phyloP scores from a whole-genome alignment of 2,888 invertebrate genomes.

The Ischnura elegans region DNA sequence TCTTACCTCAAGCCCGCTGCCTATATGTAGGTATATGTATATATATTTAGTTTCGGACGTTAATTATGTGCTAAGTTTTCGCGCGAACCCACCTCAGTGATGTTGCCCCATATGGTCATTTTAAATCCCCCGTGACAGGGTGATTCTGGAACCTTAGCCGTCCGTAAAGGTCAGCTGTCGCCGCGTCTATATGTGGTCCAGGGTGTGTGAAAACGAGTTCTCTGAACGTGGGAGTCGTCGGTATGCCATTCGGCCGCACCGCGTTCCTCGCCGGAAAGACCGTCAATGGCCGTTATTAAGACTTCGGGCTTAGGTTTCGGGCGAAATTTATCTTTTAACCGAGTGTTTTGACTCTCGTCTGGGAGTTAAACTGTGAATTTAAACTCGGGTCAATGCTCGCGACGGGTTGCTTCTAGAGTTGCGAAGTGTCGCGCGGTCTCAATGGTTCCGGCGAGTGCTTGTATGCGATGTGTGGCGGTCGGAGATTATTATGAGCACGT shows the following conservation, averaged over 20 bases:
- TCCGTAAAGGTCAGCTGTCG: background rate
- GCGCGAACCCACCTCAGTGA: background rate
- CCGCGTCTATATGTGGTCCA: background rate
- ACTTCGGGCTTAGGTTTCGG: background rate
- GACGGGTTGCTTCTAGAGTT: background rate
- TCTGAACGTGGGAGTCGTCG: background rate
- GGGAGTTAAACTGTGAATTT: background rate
- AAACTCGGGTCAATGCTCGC: background rate
- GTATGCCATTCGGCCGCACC: background rate
- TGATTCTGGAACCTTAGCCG: constrained; percentile 13
- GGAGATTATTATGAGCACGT: background rate
- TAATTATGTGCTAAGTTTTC: constrained; percentile 20
- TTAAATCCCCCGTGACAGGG: background rate
- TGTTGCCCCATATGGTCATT: constrained; percentile 5
- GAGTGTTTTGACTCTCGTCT: background rate
- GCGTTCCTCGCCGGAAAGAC: background rate
- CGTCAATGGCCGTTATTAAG: background rate
- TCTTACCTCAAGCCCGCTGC: background rate
- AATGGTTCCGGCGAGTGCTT: background rate
- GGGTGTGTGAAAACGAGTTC: background rate
- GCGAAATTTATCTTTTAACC: background rate
- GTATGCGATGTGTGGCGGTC: background rate
- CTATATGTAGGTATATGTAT: too few relatives aligned
- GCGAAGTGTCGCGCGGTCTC: background rate
- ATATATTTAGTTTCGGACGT: background rate